Base-by-base conservation (phyloP, 1,140 invertebrate species). In the Pachypeltis micranthus region DNA sequence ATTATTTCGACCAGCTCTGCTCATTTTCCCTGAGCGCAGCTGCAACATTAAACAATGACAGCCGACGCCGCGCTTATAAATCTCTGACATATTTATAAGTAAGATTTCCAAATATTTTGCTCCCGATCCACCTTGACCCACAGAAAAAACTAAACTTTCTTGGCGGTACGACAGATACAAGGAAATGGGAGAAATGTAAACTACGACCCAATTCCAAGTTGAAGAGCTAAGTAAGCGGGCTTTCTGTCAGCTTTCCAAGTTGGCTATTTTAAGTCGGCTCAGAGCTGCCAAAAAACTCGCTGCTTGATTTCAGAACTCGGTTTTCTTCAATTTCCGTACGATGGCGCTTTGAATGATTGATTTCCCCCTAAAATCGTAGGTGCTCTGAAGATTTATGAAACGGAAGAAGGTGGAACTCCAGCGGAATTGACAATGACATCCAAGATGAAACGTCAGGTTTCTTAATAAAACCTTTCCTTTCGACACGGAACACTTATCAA, bases 221-320 rank as follows among this genome's bases (percentile, higher is more conserved):
- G 16, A 16, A 39, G 31, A 16, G 16, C 31, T 39, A 7, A 39
- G 31, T 16, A 39, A 39, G 16, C 16, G 16, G 31, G 31, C 31
- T 39, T 39, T 51, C 47, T 51, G 47, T 14, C 47, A 51, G 23
- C 47, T 51, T 21, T 51, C 47, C 47, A 51, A 51, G 47, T 51
- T 51, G 12, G 23, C 47, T 51, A 51, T 51, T 51, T 51, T 51
- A 10, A 51, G 47, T 16, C 12, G 7, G 12, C 47, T 21, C 23
- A 14, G 23, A 10, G 4, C 47, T 51, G 47, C 47, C 47, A 51
- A 51, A 51, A 51, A 10, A 51, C 4, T 10, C 10, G 12, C 12
- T 51, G n/a, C n/a, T 10, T 7, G 34, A 39, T 39, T 39, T 10
- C 7, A 39, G 34, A 7, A 10, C 34, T 10, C 7, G 7, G 7